Percentiles rank a stretch among this genome's conserved stretches.
These are phyloP conservation scores for Chelidonichthys spinosus DNA, from an alignment of 2,797 vertebrate genomes.

Conservation along the genomic window DNA sequence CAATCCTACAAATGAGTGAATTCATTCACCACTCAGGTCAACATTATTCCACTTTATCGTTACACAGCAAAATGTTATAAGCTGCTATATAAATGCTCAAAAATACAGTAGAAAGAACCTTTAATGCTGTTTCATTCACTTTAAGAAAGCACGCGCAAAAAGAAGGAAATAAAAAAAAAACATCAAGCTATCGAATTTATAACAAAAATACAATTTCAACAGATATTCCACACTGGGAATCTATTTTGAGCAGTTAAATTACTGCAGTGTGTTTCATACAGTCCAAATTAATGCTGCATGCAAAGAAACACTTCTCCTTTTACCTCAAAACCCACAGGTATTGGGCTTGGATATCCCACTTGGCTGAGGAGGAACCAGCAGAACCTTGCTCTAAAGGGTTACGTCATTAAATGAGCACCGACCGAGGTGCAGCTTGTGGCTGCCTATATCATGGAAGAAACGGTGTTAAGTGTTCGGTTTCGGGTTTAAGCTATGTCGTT, in stretches of 20 bases:
- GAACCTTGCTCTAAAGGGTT: constrained; percentile 45
- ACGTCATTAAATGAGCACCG: constrained; percentile 60
- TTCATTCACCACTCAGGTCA: no score
- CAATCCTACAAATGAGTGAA: background rate
- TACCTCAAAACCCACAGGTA: constrained; percentile 73
- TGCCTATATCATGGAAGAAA: constrained; percentile 38
- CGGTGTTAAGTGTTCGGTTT: constrained; percentile 31
- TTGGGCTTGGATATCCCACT: constrained; percentile 66
- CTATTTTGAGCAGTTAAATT: constrained; percentile 72
- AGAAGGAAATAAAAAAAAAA: constrained; percentile 3
- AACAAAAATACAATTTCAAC: constrained; percentile 46
- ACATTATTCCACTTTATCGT: background rate
- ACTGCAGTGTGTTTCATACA: constrained; percentile 63
- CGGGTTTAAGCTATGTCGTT: constrained; percentile 24
- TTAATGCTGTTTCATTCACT: constrained; percentile 8
- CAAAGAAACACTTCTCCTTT: constrained; percentile 71
- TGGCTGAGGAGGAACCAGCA: constrained; percentile 51
- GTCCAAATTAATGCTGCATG: constrained; percentile 65
- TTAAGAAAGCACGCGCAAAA: background rate
- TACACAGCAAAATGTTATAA: background rate
- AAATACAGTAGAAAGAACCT: background rate
- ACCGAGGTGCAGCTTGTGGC: constrained; percentile 45
- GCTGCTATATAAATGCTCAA: background rate
- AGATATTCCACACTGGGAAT: constrained; percentile 57
- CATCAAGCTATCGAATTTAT: constrained; percentile 35